phyloP scores from a whole-genome alignment of 2,113 vertebrate species.

The Oceanodroma tethys region DNA sequence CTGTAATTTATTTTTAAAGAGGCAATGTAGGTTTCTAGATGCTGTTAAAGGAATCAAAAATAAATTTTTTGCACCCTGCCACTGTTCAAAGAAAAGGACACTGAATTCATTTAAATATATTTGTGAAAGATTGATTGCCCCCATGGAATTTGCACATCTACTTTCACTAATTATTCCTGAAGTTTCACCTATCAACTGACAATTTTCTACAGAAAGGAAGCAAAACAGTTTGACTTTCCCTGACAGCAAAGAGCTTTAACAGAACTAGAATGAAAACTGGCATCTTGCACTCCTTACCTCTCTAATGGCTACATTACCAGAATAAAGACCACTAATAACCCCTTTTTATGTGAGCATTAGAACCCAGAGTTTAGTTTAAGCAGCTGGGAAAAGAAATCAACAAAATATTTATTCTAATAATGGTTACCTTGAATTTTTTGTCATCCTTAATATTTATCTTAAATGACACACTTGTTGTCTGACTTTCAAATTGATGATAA shows the following conservation, averaged over 20 bases:
- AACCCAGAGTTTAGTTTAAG: conserved; percentile 6
- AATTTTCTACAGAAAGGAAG: conserved; percentile 57
- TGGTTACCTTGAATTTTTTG: not conserved
- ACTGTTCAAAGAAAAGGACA: conserved; percentile 70
- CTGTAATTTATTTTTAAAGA: conserved; percentile 79
- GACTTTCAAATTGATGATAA: not conserved
- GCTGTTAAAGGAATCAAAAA: conserved; percentile 58
- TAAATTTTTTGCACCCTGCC: conserved; percentile 48
- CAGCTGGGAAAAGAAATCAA: not conserved
- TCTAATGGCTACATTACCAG: conserved; percentile 14
- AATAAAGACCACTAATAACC: conserved; percentile 32
- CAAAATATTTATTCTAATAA: not conserved
- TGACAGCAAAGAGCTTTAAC: conserved; percentile 65
- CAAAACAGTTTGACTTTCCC: conserved; percentile 54
- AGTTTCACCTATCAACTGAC: conserved; percentile 73
- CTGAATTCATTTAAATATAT: conserved; percentile 77
- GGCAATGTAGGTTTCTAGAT: conserved; percentile 34
- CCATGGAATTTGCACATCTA: conserved; percentile 31
- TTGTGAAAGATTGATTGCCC: conserved; percentile 66
- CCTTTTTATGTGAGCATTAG: not conserved
- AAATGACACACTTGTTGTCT: not conserved
- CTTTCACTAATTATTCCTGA: conserved; percentile 74
- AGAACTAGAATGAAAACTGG: conserved; percentile 41
- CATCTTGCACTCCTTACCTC: conserved; percentile 13
- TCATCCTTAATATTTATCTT: not conserved